Base-by-base conservation (phyloP, 2,888 invertebrate genomes). In the Colletes collaris region DNA sequence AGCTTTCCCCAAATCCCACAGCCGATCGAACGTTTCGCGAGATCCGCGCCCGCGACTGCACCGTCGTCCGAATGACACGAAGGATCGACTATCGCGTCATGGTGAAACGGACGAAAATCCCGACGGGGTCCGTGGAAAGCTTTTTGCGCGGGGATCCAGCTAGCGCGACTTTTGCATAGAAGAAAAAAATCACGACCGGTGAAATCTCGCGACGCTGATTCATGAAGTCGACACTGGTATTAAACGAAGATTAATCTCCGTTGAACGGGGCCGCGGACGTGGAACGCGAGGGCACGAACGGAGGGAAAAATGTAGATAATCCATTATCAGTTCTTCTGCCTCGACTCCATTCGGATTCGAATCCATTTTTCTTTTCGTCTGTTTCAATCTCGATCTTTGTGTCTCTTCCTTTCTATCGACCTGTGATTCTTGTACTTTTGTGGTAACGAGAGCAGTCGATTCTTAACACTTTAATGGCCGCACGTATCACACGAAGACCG, bases 231-330 rank as follows among this genome's bases (percentile, higher is more conserved):
- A 73, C 83, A 72, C 55, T 58, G 72, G 68, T 76, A 81, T 83
- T 77, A 80, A 69, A 71, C 55, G 81, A 79, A 83, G 83, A 86
- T 85, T 85, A 85, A 85, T 85, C 73, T 76, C 44, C 55, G 40
- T 8, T 10, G 56, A 37, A 44, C 46, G 27, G 11, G 27, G 5
- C 10, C 4, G 37, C 10, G 55, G n/a, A 11, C 44, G 19, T 19
- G 50, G 16, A 52, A 13, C 27, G 27, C 27, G 27, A 2, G 27
- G 16, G 27, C 60, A 27, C 13, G 56, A 19, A 37, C 19, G 11
- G 27, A 55, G 19, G 68, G 49, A 70, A 60, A 50, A 75, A 81
- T 63, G 66, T n/a, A 70, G 68, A 80, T 80, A 80, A 80, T 81
- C 81, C 79, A 80, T 80, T 80, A 79, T 80, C 80, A 74, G 52